phyloP scores from a whole-genome alignment of 1,140 invertebrate species.

The Limonius californicus region DNA sequence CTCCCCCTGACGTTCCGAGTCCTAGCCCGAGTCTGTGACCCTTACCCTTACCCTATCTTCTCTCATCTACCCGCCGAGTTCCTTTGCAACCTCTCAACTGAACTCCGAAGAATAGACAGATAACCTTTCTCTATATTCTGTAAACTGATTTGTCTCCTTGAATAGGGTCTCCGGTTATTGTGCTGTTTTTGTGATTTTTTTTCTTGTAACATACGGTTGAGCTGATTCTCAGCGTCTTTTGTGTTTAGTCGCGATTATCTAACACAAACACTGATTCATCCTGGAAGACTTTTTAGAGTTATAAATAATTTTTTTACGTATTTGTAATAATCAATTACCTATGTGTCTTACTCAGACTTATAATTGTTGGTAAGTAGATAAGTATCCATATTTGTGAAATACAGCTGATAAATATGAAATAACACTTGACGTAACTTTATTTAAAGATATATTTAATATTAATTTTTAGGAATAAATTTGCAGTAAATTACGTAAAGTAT shows the following conservation, averaged over 20 bases:
- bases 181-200: constrained; percentile 25
- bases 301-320: not conserved
- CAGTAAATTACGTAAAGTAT: no score
- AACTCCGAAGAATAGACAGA: constrained; percentile 28
- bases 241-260: constrained; percentile 3
- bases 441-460: no score
- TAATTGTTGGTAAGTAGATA: no score
- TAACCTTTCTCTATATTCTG: constrained; percentile 32
- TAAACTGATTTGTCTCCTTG: constrained; percentile 37
- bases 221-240: constrained; percentile 6
- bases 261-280: not conserved
- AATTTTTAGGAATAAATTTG: no score
- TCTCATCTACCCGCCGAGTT: constrained; percentile 20
- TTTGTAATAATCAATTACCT: not conserved
- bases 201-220: constrained; percentile 15
- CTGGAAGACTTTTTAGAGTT: not conserved
- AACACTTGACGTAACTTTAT: no score
- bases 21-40: constrained; percentile 17
- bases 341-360: no score
- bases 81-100: constrained; percentile 25
- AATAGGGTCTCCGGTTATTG: constrained; percentile 31
- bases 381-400: no score
- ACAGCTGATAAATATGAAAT: no score
- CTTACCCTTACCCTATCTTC: constrained; percentile 24
- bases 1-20: constrained; percentile 10